These are phyloP conservation scores for Pao palembangensis DNA, from an alignment of 2,113 vertebrate species.

Conservation along the genomic window DNA sequence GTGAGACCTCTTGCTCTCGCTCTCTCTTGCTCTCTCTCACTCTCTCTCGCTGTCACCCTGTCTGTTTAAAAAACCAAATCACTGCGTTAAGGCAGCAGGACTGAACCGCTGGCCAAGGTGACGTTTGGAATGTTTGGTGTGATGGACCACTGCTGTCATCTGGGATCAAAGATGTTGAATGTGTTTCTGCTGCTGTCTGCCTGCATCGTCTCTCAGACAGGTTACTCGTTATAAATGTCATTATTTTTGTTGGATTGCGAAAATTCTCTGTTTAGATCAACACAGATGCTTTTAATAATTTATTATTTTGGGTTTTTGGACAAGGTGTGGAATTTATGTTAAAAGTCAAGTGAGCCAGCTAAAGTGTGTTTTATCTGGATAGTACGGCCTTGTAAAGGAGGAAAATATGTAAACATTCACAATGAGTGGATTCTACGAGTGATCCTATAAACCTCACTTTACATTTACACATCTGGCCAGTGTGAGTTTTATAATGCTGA, in stretches of 20 bases:
- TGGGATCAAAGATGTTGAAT: constrained; percentile 9
- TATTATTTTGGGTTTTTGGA: too few species aligned
- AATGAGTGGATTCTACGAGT: too few species aligned
- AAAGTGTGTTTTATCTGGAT: too few species aligned
- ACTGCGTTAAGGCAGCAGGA: not conserved
- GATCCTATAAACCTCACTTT: not conserved
- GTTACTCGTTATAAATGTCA: constrained; percentile 17
- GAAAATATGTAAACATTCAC: too few species aligned
- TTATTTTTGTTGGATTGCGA: not conserved
- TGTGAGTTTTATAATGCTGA: not conserved
- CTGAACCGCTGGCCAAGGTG: not conserved
- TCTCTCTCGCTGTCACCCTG: too few species aligned
- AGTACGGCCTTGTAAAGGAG: too few species aligned
- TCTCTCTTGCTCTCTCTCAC: too few species aligned
- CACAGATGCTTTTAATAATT: too few species aligned
- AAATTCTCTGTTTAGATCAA: not conserved
- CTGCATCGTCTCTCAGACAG: constrained; percentile 15
- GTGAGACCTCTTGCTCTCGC: too few species aligned
- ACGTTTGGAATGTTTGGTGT: not conserved
- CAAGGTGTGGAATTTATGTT: too few species aligned
- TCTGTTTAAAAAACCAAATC: not conserved
- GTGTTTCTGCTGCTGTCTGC: constrained; percentile 17
- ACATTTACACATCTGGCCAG: not conserved
- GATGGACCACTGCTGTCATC: constrained; percentile 14
- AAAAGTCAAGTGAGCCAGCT: too few species aligned